Percentiles rank a stretch among this genome's conserved stretches.
phyloP scores from a whole-genome alignment of 2,888 invertebrate genomes.

The Noctua janthe region DNA sequence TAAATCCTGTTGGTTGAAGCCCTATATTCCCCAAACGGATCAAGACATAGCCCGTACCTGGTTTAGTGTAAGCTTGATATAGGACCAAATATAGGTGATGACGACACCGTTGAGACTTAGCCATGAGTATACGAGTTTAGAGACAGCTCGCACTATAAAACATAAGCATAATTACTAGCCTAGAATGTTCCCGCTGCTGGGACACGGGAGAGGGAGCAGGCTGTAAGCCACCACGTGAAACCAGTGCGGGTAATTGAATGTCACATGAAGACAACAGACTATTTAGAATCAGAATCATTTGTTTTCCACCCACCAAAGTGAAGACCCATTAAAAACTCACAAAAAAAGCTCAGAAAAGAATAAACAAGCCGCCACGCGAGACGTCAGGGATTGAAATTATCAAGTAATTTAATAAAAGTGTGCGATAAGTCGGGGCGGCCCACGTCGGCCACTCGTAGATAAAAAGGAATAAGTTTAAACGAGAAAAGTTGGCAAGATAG shows the following conservation, averaged over 20 bases:
- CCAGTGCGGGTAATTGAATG: not conserved
- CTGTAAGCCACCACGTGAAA: not conserved
- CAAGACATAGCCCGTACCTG: conserved; percentile 20
- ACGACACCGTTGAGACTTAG: conserved; percentile 1
- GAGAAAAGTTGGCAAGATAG: conserved; percentile 85
- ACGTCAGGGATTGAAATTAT: conserved; percentile 84
- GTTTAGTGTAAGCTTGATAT: conserved; percentile 35
- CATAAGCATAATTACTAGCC: not conserved
- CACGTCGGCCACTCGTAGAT: conserved; percentile 79
- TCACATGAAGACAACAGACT: not conserved
- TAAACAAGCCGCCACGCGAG: conserved; percentile 79
- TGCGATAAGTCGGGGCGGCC: conserved; percentile 80
- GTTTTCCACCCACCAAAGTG: conserved; percentile 2
- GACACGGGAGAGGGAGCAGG: not conserved
- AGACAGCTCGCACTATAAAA: not conserved
- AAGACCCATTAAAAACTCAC: conserved; percentile 38
- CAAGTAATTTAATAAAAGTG: conserved; percentile 87
- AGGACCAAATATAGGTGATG: conserved; percentile 5
- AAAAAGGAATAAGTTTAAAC: conserved; percentile 88
- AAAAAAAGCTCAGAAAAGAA: conserved; percentile 71
- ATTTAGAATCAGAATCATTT: not conserved
- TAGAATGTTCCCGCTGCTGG: not conserved
- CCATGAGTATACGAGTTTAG: no score
- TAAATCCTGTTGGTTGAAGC: conserved; percentile 15
- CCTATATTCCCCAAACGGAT: conserved; percentile 40